These are phyloP conservation scores for Ochropleura leucogaster DNA, from an alignment of 2,888 invertebrate species.

Conservation along the genomic window DNA sequence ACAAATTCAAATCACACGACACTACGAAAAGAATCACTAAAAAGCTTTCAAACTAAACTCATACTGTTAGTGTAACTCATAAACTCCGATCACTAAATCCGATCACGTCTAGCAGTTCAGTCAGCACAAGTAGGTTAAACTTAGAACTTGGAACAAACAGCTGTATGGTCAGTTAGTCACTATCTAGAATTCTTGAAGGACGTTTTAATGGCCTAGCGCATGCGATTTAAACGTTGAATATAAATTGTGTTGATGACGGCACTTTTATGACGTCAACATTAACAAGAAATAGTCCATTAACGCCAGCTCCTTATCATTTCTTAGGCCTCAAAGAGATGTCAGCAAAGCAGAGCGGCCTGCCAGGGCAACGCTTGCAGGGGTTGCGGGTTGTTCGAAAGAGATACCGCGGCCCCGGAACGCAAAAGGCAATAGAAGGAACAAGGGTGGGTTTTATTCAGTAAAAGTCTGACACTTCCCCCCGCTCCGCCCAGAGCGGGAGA, in stretches of 20 bases:
- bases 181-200: slow-evolving; percentile 32
- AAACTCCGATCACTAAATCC: slow-evolving; percentile 18
- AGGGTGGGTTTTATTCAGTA: no score
- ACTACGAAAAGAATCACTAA: slow-evolving; percentile 10
- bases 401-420: no score
- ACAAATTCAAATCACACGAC: slow-evolving; percentile 6
- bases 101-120: slow-evolving; percentile 44
- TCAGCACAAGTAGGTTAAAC: slow-evolving; percentile 51
- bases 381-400: no score
- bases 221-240: neutral
- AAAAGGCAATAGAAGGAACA: no score
- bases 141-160: slow-evolving; percentile 27
- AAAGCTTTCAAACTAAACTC: slow-evolving; percentile 25
- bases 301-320: neutral
- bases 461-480: no score
- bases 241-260: neutral
- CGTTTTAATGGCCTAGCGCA: neutral
- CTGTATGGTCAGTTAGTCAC: slow-evolving; percentile 44
- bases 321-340: no score
- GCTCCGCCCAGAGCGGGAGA: no score
- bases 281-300: neutral
- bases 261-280: neutral
- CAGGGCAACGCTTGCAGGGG: no score
- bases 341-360: no score
- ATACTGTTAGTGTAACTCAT: slow-evolving; percentile 9